Evolutionary conservation across 2,888 invertebrate species (phyloP).

Genomic region (Lithophane semibrunnea): DNA sequence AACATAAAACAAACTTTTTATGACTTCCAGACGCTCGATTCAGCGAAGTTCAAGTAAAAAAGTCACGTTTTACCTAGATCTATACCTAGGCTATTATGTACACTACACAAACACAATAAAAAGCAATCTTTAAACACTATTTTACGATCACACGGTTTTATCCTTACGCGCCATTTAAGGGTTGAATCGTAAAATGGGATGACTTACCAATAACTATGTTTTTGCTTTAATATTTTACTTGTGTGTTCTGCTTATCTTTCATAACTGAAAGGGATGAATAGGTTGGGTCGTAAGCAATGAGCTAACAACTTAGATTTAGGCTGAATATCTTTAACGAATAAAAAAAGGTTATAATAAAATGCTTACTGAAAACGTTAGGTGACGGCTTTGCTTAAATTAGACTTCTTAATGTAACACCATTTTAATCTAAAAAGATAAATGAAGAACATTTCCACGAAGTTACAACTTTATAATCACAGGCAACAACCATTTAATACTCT

Average conservation of each 20-base stretch:
- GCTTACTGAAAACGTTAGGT: neutral
- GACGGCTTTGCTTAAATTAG: neutral
- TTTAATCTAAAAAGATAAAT: neutral
- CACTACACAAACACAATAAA: conserved; percentile 63
- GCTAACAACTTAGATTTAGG: conserved; percentile 35
- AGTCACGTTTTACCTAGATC: conserved; percentile 31
- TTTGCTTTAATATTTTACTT: conserved; percentile 54
- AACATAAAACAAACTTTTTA: conserved; percentile 41
- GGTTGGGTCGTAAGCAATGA: conserved; percentile 47
- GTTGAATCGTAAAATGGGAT: conserved; percentile 69
- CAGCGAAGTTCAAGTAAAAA: conserved; percentile 32
- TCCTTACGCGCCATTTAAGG: conserved; percentile 69
- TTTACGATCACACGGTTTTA: conserved; percentile 68
- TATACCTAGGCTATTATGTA: conserved; percentile 27
- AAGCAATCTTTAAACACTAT: conserved; percentile 62
- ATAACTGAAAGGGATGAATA: conserved; percentile 38
- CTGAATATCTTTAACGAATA: conserved; percentile 24
- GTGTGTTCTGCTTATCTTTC: conserved; percentile 42
- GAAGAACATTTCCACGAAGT: neutral
- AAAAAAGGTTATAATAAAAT: conserved; percentile 27
- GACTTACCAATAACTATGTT: conserved; percentile 62
- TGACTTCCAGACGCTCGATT: conserved; percentile 23
- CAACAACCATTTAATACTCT: neutral
- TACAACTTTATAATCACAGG: neutral
- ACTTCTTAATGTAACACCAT: neutral